phyloP scores from a whole-genome alignment of 2,888 invertebrate genomes.

The Stenolophus ochropezus region DNA sequence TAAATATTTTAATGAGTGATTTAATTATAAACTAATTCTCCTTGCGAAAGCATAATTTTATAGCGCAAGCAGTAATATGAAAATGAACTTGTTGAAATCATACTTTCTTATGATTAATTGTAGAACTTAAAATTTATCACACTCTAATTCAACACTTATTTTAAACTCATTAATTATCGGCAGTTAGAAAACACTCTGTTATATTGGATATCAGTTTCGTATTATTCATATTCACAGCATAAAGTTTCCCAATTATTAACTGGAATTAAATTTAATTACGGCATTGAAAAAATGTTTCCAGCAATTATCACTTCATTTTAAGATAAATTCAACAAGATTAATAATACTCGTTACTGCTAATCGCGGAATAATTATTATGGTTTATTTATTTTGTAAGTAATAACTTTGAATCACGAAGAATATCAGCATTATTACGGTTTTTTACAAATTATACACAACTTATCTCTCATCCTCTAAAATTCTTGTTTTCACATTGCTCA shows the following conservation, averaged over 20 bases:
- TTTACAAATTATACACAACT: background rate
- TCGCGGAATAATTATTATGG: constrained; percentile 15
- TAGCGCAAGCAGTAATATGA: background rate
- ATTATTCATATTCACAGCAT: constrained; percentile 24
- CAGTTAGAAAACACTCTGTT: constrained; percentile 45
- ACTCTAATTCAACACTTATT: constrained; percentile 54
- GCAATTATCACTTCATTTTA: constrained; percentile 15
- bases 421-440: background rate
- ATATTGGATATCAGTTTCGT: constrained; percentile 31
- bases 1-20: background rate
- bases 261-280: constrained; percentile 18
- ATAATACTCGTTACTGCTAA: constrained; percentile 7
- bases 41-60: background rate
- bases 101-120: constrained; percentile 43
- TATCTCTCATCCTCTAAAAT: background rate
- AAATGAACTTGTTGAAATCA: constrained; percentile 35
- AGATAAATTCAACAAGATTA: constrained; percentile 17
- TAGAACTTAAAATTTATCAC: constrained; percentile 47
- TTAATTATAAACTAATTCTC: constrained; percentile 2
- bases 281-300: background rate
- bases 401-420: background rate
- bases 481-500: background rate
- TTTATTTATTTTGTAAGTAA: constrained; percentile 2
- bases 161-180: constrained; percentile 44
- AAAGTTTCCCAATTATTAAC: constrained; percentile 21